Evolutionary conservation across 2,797 vertebrate species (phyloP), one percentile per base, ranked within the genome.

Genomic region (Lepus oiostolus): DNA sequence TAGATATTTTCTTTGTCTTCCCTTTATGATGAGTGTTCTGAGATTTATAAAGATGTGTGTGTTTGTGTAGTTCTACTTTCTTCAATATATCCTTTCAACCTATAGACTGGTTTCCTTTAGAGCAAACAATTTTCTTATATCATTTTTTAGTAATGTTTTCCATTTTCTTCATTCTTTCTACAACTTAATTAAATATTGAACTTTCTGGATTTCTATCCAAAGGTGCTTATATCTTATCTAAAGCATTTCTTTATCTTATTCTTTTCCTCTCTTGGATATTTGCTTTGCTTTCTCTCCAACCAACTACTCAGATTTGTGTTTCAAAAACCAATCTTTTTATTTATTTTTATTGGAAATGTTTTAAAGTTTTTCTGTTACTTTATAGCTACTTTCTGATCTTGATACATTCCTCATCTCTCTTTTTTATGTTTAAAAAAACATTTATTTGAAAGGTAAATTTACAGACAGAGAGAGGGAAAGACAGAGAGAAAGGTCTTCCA

Each of bases 151-250:
- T 86, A 63, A 74, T 75, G 11, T 65, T 2, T 28, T 81, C 58
- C 54, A 7, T 50, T 93, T 93, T 72, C 38, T 81, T 11, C 32
- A 67, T n/a, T 92, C 47, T 88, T 13, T 87, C 77, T 91, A 54
- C 24, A 85, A 7, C 7, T 81, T 72, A 76, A 47, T 76, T 79
- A 35, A 68, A 11, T 62, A 32, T 62, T 60, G 30, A 42, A 65
- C 3, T 2, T 81, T 38, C 8, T 90, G 68, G 54, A 24, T 88
- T 85, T 95, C 52, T 32, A 75, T 71, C 17, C 28, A 12, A 58
- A 19, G 24, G 2, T 72, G 26, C 32, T 80, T 91, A 28, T 26
- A 22, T 93, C 76, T 85, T 35, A 52, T 81, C 28, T 52, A 30
- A 47, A 12, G 81, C 77, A 72, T 38, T 11, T 79, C 13, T 67